Percentiles rank a stretch among this genome's conserved stretches.
Conservation (phyloP, 2,113 vertebrate species). For the Cacatua alba region DNA sequence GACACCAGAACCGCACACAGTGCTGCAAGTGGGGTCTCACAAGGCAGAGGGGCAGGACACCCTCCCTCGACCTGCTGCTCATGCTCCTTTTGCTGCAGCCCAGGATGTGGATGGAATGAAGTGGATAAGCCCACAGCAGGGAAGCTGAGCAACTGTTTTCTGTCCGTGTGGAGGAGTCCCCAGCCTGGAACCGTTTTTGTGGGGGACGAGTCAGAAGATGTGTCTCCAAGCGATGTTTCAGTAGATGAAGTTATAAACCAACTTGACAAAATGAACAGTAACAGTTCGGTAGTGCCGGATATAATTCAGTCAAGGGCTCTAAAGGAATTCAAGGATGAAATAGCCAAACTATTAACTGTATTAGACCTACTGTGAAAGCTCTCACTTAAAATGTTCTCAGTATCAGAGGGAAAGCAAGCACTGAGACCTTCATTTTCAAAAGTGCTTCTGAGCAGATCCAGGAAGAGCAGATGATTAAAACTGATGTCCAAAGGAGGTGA, state of each 20-base stretch:
- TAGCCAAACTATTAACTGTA: slow-evolving; percentile 16
- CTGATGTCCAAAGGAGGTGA: not conserved
- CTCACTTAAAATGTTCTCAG: not conserved
- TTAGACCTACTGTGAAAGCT: slow-evolving; percentile 27
- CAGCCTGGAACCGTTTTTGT: not conserved
- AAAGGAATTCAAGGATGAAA: slow-evolving; percentile 46
- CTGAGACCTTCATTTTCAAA: not conserved
- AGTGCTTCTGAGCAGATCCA: not conserved
- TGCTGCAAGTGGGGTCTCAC: not conserved
- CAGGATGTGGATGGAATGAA: not conserved
- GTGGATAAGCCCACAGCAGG: not conserved
- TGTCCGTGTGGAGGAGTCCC: not conserved
- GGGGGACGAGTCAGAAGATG: not conserved
- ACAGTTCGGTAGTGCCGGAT: not conserved
- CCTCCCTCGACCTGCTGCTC: not conserved
- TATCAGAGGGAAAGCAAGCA: not conserved
- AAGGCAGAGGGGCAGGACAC: not conserved
- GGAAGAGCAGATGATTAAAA: not conserved
- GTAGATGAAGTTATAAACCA: not conserved
- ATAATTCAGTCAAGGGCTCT: not conserved
- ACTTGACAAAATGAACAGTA: not conserved
- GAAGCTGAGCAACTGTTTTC: not conserved
- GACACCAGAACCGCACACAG: not conserved
- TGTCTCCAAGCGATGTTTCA: not conserved
- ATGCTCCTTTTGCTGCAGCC: not conserved